phyloP scores from a whole-genome alignment of 2,797 vertebrate genomes.

The Aeoliscus strigatus region DNA sequence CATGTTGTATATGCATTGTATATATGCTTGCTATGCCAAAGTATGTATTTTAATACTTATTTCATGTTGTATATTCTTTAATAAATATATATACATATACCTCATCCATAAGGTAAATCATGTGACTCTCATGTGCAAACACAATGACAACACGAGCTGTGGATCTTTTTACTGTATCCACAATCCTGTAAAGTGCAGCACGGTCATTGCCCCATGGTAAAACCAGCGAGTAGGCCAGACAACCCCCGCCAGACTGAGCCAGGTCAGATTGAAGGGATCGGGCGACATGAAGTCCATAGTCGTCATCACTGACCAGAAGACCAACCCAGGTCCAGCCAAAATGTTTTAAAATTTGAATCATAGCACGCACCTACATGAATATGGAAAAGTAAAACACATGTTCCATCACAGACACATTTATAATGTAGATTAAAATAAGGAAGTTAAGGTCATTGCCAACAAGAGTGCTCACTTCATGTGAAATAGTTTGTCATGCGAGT shows the following conservation, averaged over 20 bases:
- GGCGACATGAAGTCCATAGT: slow-evolving; percentile 67
- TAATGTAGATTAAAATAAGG: no score
- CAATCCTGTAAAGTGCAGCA: slow-evolving; percentile 33
- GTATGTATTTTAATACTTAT: no score
- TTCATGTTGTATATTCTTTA: no score
- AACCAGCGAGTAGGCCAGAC: slow-evolving; percentile 62
- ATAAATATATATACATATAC: no score
- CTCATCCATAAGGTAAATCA: slow-evolving; percentile 48
- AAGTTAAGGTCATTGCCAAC: no score
- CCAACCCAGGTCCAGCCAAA: slow-evolving; percentile 72
- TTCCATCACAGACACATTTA: no score
- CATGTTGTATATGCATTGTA: no score
- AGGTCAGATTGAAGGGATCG: slow-evolving; percentile 50
- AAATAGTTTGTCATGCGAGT: no score
- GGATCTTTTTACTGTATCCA: slow-evolving; percentile 36
- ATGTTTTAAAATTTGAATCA: slow-evolving; percentile 62
- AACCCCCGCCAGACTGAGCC: slow-evolving; percentile 30
- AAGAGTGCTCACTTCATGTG: no score
- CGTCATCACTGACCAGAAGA: slow-evolving; percentile 65
- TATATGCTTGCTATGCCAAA: no score
- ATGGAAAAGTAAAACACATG: no score
- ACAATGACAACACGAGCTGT: slow-evolving; percentile 44
- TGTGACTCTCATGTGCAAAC: slow-evolving; percentile 37
- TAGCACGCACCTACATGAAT: slow-evolving; percentile 37
- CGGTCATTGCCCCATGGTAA: slow-evolving; percentile 48